phyloP scores from a whole-genome alignment of 2,113 vertebrate genomes.

The Megalops atlanticus region DNA sequence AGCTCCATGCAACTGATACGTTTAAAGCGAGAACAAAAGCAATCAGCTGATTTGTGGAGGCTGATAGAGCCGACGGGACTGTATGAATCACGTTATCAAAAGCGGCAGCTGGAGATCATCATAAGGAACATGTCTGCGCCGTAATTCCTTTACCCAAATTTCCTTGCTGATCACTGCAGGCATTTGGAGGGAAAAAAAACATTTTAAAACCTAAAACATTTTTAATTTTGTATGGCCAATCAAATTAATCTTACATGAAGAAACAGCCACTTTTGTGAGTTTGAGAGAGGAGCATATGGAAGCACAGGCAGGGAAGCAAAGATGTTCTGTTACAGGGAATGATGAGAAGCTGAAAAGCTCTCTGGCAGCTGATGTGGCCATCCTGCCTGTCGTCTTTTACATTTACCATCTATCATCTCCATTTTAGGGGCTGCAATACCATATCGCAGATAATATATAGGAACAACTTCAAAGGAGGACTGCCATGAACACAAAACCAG shows the following conservation, averaged over 20 bases:
- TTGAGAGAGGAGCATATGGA: not conserved
- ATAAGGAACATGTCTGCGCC: not conserved
- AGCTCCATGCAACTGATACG: not conserved
- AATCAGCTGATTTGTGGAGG: conserved; percentile 18
- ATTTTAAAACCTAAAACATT: not conserved
- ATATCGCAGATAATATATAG: not conserved
- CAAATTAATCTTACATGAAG: not conserved
- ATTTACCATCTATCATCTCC: not conserved
- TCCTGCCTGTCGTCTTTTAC: not conserved
- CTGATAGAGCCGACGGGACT: not conserved
- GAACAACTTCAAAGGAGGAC: not conserved
- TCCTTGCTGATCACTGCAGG: not conserved
- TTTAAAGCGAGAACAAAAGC: conserved; percentile 17
- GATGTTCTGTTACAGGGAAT: not conserved
- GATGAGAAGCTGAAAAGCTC: not conserved
- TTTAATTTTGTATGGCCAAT: not conserved
- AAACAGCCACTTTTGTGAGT: not conserved
- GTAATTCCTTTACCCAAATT: not conserved
- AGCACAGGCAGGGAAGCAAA: not conserved
- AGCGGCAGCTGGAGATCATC: conserved; percentile 15
- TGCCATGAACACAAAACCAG: no score
- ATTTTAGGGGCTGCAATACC: not conserved
- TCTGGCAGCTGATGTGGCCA: not conserved
- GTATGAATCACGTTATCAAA: conserved; percentile 18
- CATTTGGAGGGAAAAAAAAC: not conserved